Base-by-base conservation (phyloP, 2,797 vertebrate species). In the Sebastolobus alascanus region DNA sequence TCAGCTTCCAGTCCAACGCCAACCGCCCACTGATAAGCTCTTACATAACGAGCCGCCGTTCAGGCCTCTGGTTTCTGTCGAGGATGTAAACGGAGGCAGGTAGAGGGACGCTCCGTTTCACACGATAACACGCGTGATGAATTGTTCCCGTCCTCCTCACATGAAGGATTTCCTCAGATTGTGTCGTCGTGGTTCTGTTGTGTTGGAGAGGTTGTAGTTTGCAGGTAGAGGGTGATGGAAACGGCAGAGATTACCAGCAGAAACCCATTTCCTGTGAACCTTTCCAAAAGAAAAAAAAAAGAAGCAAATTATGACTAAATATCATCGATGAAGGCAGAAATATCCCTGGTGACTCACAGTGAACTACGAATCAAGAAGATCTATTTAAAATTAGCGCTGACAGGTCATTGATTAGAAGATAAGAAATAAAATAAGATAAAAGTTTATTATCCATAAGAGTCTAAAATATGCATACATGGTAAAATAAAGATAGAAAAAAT, bases 21-120 rank as follows among this genome's bases (percentile, higher is more conserved):
- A 74, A 29, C 73, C 81, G 10, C 86, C 89, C 79, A 85, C 89
- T 67, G 71, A 89, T 75, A 6, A 71, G 61, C 37, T 35, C 56
- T 89, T 87, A 83, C 52, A 64, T 81, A 87, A 89, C 16, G 1
- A 73, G 77, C 33, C 20, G 29, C 12, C 3, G 22, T 18, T 66
- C 18, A 50, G 70, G 67, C 77, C 61, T 76, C 56, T 14, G 77
- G 25, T 55, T 75, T 37, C 80, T 56, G 79, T 43, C 14, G 63
- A 35, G 54, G 76, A 75, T 63, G 68, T 29, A 67, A 59, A 73
- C 52, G 64, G 43, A 73, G 69, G 79, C 85, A 87, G 85, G 77
- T 83, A 3, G 65, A 75, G 73, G 1, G 73, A 18, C 6, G 8
- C 58, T 60, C 37, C 2, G 1, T 46, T 46, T 46, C 43, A 40